Evolutionary conservation across 2,888 invertebrate genomes (phyloP).

Genomic region (Heliconius sara): DNA sequence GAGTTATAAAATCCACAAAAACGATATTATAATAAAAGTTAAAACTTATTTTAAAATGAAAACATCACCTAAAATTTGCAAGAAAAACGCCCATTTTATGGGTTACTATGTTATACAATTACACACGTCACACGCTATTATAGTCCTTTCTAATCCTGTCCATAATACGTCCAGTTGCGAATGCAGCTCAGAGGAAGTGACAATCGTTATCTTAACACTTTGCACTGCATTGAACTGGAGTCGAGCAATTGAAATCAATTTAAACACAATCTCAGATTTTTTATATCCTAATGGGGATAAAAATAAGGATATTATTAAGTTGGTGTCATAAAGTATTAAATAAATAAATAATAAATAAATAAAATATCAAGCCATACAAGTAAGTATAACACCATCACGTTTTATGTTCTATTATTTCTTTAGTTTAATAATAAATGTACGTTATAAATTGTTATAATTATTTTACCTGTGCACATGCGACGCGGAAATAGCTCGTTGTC

Average conservation of each 20-base stretch:
- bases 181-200: conserved; percentile 28
- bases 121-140: not conserved
- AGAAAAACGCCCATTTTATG: not conserved
- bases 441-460: conserved; percentile 6
- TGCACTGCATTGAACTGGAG: conserved; percentile 32
- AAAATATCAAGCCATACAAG: not conserved
- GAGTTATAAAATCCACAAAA: no score
- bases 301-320: no score
- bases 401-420: no score
- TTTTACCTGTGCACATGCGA: conserved; percentile 7
- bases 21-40: not conserved
- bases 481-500: conserved; percentile 61
- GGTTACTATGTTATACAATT: not conserved
- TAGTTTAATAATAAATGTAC: no score
- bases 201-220: conserved; percentile 39
- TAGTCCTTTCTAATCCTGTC: not conserved
- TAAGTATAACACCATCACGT: no score
- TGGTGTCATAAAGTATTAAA: no score
- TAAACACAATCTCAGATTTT: conserved; percentile 32
- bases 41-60: not conserved
- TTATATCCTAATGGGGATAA: conserved; percentile 20
- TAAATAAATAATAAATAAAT: no score
- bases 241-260: conserved; percentile 40
- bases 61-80: not conserved
- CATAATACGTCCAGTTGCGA: conserved; percentile 2